Percentiles rank a stretch among this genome's conserved stretches.
Conservation (phyloP, 2,113 vertebrate genomes). For the Phylloscopus trochilus region DNA sequence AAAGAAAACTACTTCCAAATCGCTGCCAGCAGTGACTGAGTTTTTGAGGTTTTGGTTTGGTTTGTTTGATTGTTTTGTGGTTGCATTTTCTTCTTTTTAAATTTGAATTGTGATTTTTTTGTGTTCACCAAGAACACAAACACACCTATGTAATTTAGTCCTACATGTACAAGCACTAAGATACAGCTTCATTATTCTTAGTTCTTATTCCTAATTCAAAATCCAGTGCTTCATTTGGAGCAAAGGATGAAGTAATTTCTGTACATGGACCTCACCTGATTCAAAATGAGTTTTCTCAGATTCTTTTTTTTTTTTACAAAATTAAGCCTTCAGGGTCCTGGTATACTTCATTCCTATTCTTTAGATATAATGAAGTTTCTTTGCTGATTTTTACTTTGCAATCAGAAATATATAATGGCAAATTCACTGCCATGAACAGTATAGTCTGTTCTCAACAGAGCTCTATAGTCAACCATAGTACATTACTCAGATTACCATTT, state of each 20-base stretch:
- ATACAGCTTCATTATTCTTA: background rate
- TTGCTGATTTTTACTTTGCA: background rate
- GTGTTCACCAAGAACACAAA: background rate
- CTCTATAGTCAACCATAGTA: background rate
- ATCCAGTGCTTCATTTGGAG: background rate
- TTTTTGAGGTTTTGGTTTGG: background rate
- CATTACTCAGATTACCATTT: background rate
- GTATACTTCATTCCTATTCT: background rate
- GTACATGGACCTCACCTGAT: background rate
- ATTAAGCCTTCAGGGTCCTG: background rate
- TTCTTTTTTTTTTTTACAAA: background rate
- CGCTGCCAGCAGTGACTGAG: background rate
- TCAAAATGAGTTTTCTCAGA: background rate
- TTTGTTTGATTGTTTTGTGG: background rate
- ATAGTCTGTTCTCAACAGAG: background rate
- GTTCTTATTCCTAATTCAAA: background rate
- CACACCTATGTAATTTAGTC: background rate
- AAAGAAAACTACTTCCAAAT: background rate
- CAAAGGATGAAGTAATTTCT: background rate
- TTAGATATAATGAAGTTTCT: background rate
- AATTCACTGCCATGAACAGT: background rate
- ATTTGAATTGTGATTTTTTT: background rate
- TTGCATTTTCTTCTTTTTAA: background rate
- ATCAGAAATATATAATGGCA: background rate
- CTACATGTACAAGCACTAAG: accelerated